phyloP scores from a whole-genome alignment of 2,113 vertebrate genomes.

The Cryptoleucopteryx plumbea region DNA sequence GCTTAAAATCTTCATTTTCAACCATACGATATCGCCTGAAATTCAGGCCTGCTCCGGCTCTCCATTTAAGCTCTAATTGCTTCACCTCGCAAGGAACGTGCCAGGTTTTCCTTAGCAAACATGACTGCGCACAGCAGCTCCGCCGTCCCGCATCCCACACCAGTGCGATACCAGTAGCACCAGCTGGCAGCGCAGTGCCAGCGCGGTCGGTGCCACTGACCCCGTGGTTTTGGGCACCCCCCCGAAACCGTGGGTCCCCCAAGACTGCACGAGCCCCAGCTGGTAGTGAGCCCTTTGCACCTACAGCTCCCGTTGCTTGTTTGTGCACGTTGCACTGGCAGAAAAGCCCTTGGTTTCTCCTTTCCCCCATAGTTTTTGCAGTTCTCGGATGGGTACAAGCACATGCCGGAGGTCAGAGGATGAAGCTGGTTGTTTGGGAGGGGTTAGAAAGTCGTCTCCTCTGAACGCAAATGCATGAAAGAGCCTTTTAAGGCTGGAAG shows the following conservation, averaged over 20 bases:
- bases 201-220: fast-evolving
- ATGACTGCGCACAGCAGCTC: fast-evolving
- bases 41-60: not conserved
- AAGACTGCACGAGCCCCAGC: not conserved
- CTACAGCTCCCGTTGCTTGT: not conserved
- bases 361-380: not conserved
- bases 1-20: not conserved
- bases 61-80: not conserved
- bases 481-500: not conserved
- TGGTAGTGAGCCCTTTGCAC: not conserved
- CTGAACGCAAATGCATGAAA: not conserved
- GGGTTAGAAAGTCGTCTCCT: not conserved
- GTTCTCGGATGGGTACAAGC: not conserved
- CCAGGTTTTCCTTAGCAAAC: not conserved
- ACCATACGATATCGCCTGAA: not conserved
- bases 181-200: not conserved
- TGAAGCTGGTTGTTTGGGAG: not conserved
- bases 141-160: not conserved
- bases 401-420: fast-evolving
- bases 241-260: not conserved
- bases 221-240: not conserved
- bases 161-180: fast-evolving
- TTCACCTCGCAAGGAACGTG: not conserved
- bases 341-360: not conserved
- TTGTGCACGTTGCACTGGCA: fast-evolving